Evolutionary conservation across 2,113 vertebrate species (phyloP), one percentile per base, ranked within the genome.

Genomic region (Ailuropoda melanoleuca): DNA sequence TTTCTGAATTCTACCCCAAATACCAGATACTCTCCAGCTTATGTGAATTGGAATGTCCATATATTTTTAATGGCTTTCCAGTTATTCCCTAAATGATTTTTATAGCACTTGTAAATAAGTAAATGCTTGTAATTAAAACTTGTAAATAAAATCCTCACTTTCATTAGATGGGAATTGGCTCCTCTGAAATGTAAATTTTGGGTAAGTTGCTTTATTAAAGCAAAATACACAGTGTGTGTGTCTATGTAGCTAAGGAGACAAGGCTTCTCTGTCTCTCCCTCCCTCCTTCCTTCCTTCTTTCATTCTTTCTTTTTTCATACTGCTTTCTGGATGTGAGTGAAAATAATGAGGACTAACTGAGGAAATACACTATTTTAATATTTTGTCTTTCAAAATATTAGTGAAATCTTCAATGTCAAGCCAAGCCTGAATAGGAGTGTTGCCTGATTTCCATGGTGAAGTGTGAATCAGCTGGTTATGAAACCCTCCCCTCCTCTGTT

Each of bases 161-260:
- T 95, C n/a, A 26, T 74, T 86, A 78, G 50, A 26, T 15, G 82
- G 81, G n/a, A 88, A 85, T 48, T 5, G 70, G 3, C 14, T 74
- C 34, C 19, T 75, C 50, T 97, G 84, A 94, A 88, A 58, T 26
- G 58, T 68, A 55, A 68, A 93, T 78, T 97, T 72, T 50, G 48
- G 31, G 26, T 43, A 82, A 88, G 11, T 81, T 95, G 4, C 31
- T 78, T 93, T 78, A 10, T 88, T 85, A 43, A 74, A 96, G 64
- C 34, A 95, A 34, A 62, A 75, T 37, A 55, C 4, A 18, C 13
- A 66, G 10, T 80, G 21, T 75, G 1, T 77, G 24, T 72, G 50
- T 60, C 46, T 31, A 1, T 46, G 34, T 11, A 74, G 24, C 9
- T 88, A 81, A 80, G 75, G 56, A 70, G 4, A 48, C 3, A 84